Conservation (phyloP, 2,113 vertebrate species). For the Pterocles gutturalis region DNA sequence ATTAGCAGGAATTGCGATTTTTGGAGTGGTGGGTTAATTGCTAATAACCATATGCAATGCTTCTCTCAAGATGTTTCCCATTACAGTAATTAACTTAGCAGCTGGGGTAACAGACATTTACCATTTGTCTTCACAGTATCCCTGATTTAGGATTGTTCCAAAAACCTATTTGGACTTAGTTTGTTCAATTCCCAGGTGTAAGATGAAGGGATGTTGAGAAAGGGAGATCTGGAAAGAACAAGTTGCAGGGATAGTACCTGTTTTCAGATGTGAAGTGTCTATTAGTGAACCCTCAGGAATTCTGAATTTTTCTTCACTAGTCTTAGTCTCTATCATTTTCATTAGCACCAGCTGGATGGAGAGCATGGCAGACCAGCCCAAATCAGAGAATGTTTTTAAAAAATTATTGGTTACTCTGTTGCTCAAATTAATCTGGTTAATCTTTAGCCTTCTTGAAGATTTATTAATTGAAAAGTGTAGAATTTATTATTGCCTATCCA, state of each 20-base stretch:
- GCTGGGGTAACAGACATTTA: slow-evolving; percentile 81
- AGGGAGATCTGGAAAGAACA: background rate
- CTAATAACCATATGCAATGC: slow-evolving; percentile 82
- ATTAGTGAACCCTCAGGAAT: background rate
- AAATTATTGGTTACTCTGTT: background rate
- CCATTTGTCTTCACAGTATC: slow-evolving; percentile 79
- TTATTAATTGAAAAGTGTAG: background rate
- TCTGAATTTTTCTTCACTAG: background rate
- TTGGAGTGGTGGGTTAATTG: slow-evolving; percentile 82
- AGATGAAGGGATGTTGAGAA: background rate
- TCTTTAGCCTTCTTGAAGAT: background rate
- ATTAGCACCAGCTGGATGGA: background rate
- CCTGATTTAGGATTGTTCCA: slow-evolving; percentile 62
- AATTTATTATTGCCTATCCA: background rate
- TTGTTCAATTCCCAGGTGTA: slow-evolving; percentile 44
- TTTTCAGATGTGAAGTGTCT: background rate
- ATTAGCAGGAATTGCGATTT: slow-evolving; percentile 80
- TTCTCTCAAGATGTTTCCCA: slow-evolving; percentile 83
- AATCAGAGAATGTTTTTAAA: background rate
- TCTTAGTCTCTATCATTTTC: background rate
- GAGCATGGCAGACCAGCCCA: background rate
- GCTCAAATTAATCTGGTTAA: background rate
- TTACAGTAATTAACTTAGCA: slow-evolving; percentile 84
- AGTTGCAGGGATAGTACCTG: background rate
- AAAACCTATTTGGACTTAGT: slow-evolving; percentile 50